phyloP scores from a whole-genome alignment of 2,888 invertebrate genomes.

The Lasioglossum zephyrum region DNA sequence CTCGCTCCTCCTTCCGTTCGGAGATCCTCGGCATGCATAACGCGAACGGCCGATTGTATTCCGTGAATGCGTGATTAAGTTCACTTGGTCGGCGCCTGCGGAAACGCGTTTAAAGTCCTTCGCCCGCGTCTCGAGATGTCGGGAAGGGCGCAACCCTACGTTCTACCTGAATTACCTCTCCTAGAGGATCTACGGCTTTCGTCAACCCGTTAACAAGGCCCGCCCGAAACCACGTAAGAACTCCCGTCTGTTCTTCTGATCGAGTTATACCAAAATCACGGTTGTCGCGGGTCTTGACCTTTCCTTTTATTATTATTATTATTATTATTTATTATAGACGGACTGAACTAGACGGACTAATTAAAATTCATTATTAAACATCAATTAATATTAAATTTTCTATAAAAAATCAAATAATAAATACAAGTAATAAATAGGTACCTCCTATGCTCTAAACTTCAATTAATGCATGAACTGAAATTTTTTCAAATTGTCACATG shows the following conservation, averaged over 20 bases:
- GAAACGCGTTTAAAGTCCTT: constrained; percentile 46
- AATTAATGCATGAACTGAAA: too few species aligned
- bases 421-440: too few species aligned
- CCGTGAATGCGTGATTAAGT: constrained; percentile 62
- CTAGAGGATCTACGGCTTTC: background rate
- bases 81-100: constrained; percentile 53
- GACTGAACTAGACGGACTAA: too few species aligned
- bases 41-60: constrained; percentile 63
- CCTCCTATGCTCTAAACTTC: too few species aligned
- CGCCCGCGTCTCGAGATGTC: constrained; percentile 4
- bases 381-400: too few species aligned
- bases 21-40: constrained; percentile 61
- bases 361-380: too few species aligned
- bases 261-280: background rate
- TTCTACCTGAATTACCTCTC: background rate
- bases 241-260: background rate
- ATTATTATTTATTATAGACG: too few species aligned
- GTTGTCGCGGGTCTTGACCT: background rate
- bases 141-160: background rate
- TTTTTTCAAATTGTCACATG: too few species aligned
- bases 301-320: too few species aligned
- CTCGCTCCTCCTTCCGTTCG: constrained; percentile 57
- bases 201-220: background rate
- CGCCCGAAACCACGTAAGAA: background rate
- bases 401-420: too few species aligned